A percentile compares a stretch with the other conserved stretches of the same genome.
phyloP scores from a whole-genome alignment of 2,797 vertebrate species.

The Hydrophis major region DNA sequence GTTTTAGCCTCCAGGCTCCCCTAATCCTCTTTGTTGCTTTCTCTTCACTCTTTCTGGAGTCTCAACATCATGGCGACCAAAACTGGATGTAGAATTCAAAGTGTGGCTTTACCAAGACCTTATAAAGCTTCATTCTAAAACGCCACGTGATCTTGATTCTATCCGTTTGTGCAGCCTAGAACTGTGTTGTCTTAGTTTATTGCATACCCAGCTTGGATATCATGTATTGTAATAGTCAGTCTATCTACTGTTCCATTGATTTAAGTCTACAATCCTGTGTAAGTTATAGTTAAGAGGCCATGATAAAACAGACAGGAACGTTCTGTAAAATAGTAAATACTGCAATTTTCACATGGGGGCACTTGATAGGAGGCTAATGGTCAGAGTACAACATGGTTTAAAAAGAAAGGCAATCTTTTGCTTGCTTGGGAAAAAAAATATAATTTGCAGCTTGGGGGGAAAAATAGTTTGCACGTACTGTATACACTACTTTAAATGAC shows the following conservation, averaged over 20 bases:
- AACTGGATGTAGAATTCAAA: no score
- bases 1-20: no score
- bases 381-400: not conserved
- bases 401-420: not conserved
- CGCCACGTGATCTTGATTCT: no score
- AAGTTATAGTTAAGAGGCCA: not conserved
- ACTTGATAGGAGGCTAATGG: not conserved
- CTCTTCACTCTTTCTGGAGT: no score
- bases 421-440: not conserved
- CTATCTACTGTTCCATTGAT: not conserved
- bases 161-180: no score
- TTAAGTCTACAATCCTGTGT: not conserved
- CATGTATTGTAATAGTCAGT: no score
- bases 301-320: not conserved
- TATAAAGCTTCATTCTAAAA: no score
- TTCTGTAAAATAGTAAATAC: not conserved
- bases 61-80: no score
- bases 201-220: not conserved
- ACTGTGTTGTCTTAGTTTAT: not conserved
- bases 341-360: not conserved
- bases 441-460: not conserved
- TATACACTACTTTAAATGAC: not conserved
- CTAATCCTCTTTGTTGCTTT: no score
- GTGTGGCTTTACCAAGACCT: no score
- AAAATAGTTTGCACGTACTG: not conserved